phyloP scores from a whole-genome alignment of 1,140 invertebrate species.

The Chionoecetes opilio region DNA sequence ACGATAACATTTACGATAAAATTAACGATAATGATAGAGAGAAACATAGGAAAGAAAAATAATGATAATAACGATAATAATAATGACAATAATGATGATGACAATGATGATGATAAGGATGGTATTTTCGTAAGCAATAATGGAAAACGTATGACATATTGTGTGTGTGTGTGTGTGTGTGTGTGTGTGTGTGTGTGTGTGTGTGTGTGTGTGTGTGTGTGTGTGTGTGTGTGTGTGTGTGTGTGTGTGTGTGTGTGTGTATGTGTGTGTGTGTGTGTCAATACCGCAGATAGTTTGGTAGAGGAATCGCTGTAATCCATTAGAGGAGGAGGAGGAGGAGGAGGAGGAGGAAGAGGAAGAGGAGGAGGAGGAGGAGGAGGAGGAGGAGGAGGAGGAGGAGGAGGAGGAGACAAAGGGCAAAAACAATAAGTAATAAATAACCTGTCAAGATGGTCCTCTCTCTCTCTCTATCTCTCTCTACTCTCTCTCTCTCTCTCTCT shows the following conservation, averaged over 20 bases:
- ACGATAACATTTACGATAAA: too few species aligned
- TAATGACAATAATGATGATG: too few species aligned
- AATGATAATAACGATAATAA: too few species aligned
- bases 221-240: background rate
- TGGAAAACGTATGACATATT: background rate
- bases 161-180: background rate
- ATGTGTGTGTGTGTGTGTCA: background rate
- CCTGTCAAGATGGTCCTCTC: too few species aligned
- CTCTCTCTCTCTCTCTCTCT: too few species aligned
- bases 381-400: conserved; percentile 24
- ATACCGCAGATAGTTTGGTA: too few species aligned
- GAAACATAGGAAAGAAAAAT: too few species aligned
- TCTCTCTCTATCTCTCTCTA: too few species aligned
- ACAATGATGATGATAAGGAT: too few species aligned
- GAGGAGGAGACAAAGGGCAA: background rate
- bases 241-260: conserved; percentile 18
- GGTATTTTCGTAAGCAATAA: background rate
- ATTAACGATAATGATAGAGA: too few species aligned
- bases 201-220: conserved; percentile 22
- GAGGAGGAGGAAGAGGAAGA: conserved; percentile 12
- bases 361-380: background rate
- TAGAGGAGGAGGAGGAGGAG: conserved; percentile 24
- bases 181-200: background rate
- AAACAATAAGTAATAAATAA: background rate
- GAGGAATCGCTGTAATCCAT: background rate